Base-by-base conservation (phyloP, 2,888 invertebrate genomes). In the Subacronicta megacephala region DNA sequence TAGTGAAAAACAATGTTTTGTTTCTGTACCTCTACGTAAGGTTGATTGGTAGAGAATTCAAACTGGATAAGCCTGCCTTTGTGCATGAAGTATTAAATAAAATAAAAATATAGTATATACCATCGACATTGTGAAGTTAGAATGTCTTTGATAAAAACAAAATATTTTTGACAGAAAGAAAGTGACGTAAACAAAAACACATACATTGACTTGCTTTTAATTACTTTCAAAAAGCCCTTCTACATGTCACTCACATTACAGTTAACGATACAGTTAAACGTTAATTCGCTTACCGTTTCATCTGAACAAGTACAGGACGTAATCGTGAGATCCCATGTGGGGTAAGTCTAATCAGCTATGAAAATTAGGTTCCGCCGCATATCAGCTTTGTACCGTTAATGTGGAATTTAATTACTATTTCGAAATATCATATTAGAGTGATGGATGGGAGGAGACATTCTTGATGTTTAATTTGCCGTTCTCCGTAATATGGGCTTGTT, bases 321-420 rank as follows among this genome's bases (percentile, higher is more conserved):
- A 88, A 92, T 89, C 88, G 81, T 68, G 79, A 75, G 89, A 90
- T 90, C 90, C 89, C 90, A 84, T 85, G 86, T 87, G 91, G 91
- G 91, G 92, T 85, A 84, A 84, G 87, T 85, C 92, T 93, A 93
- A 93, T 93, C 93, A 93, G 90, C 93, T 92, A 93, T 93, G 93
- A 93, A 93, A 93, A 93, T 93, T 92, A 93, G 92, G 92, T 93
- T 92, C 93, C 92, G 90, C 83, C 79, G 78, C 85, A 83, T 85
- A 88, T 93, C 91, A 90, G 88, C 90, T 92, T 92, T 92, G 89
- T 91, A 86, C 88, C 82, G 88, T 80, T 90, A 89, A 90, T 89
- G 81, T 84, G 89, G 90, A 93, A 93, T 93, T 92, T 93, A 93
- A 93, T 93, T 93, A 93, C 91, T 89, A 92, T 92, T 90, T 86